phyloP scores from a whole-genome alignment of 2,113 vertebrate species.

The Gavialis gangeticus region DNA sequence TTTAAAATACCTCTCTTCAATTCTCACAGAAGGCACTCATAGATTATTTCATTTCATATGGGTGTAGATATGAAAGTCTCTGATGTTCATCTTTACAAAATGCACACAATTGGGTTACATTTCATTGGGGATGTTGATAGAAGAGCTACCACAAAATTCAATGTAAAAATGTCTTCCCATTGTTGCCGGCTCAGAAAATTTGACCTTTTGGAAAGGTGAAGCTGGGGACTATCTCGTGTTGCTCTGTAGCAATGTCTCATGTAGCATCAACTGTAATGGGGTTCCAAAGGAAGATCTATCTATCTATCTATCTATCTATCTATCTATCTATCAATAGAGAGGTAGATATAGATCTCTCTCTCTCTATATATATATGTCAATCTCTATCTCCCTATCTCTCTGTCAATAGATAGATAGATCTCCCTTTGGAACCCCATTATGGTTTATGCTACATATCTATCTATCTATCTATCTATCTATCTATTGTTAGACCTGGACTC shows the following conservation, averaged over 20 bases:
- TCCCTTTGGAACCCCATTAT: not conserved
- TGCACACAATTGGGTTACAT: not conserved
- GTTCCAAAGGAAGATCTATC: not conserved
- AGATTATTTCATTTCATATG: constrained; percentile 50
- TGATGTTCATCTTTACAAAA: not conserved
- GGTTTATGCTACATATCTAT: not conserved
- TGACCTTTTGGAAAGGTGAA: rapidly evolving
- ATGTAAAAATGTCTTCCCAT: not conserved
- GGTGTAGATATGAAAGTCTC: constrained; percentile 26
- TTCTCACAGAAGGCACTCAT: constrained; percentile 32
- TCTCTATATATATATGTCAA: too few species aligned
- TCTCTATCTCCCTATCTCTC: too few species aligned
- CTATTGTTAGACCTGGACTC: too few species aligned
- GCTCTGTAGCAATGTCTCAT: not conserved
- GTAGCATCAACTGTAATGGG: not conserved
- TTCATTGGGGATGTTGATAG: constrained; percentile 32
- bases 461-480: too few species aligned
- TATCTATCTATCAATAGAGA: too few species aligned
- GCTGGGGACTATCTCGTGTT: not conserved
- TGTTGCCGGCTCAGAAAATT: not conserved
- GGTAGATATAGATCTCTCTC: too few species aligned
- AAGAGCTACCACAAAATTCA: not conserved
- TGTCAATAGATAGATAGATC: too few species aligned
- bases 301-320: too few species aligned
- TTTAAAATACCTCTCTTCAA: constrained; percentile 65